Base-by-base conservation (phyloP, 1,140 invertebrate genomes). In the Brachionus koreanus region DNA sequence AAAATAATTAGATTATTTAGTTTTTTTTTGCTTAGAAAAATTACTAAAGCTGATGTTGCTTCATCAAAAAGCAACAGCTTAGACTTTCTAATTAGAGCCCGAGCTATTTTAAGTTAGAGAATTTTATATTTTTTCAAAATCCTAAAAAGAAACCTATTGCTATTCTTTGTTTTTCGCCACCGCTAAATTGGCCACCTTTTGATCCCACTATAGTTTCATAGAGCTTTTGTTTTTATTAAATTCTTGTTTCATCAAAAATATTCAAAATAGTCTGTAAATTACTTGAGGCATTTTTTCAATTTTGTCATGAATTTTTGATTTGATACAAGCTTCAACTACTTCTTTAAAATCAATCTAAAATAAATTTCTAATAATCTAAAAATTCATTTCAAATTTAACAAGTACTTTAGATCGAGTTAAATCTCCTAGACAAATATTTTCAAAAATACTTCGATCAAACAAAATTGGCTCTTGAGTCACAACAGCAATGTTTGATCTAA, bases 261-360 rank as follows among this genome's bases (percentile, higher is more conserved):
- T 37, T 29, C 10, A 6, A 35, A 63, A 37, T 77, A 5, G 61
- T 52, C 7, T n/a, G 5, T 61, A 37, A 77, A 93, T 86, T 42
- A 81, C 86, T 85, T 88, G 46, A 46, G 85, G 63, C n/a, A 84
- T 97, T n/a, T n/a, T n/a, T n/a, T n/a, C n/a, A n/a, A n/a, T n/a
- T n/a, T n/a, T n/a, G n/a, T n/a, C n/a, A n/a, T 96, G 94, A 43
- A 96, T 94, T 86, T 96, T 96, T 0, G 95, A 93, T 82, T 91
- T 91, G 85, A 92, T 93, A 0, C 94, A 93, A 4, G 94, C 94
- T 82, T 91, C 5, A 0, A 94, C 92, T n/a, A 97, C 91, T 86
- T 95, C 93, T 9, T 92, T 90, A 87, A 92, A 91, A 0, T 89
- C 84, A 7, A 92, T 69, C 61, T 69, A 42, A 52, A 61, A 39